phyloP scores from a whole-genome alignment of 2,797 vertebrate genomes.

The Thalassophryne amazonica region DNA sequence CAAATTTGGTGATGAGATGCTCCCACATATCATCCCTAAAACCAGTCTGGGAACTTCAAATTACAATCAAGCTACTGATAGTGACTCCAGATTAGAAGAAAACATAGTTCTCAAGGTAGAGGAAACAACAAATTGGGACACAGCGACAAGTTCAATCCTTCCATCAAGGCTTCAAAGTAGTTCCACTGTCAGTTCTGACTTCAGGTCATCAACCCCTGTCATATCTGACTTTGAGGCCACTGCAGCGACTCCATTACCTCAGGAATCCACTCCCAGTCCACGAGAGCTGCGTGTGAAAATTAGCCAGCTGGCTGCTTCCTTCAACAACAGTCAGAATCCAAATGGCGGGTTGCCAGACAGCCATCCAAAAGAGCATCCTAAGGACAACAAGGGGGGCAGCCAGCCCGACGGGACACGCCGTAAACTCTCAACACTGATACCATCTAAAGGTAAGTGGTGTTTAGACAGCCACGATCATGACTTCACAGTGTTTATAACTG shows the following conservation, averaged over 20 bases:
- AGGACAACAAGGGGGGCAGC: conserved; percentile 71
- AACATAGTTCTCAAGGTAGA: not conserved
- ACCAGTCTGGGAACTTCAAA: conserved; percentile 28
- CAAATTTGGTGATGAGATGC: conserved; percentile 14
- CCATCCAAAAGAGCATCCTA: conserved; percentile 64
- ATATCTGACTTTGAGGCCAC: conserved; percentile 12
- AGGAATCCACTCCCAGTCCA: conserved; percentile 48
- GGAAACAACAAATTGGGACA: conserved; percentile 8
- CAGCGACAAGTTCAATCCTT: not conserved
- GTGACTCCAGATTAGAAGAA: conserved; percentile 6
- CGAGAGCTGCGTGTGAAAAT: conserved; percentile 79
- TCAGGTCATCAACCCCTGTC: conserved; percentile 25
- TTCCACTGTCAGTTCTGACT: conserved; percentile 19
- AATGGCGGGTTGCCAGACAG: conserved; percentile 73
- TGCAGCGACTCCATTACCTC: conserved; percentile 4
- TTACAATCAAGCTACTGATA: conserved; percentile 3
- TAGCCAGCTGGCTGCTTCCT: conserved; percentile 81
- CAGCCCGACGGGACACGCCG: conserved; percentile 71
- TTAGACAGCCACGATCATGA: not conserved
- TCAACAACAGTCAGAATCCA: conserved; percentile 77
- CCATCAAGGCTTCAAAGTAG: conserved; percentile 3
- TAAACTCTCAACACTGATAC: conserved; percentile 48
- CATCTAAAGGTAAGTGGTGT: conserved; percentile 55
- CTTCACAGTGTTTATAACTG: too few relatives aligned
- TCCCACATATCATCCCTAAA: conserved; percentile 27